Evolutionary conservation across 2,797 vertebrate genomes (phyloP).

Genomic region (Sebastes hopkinsi): DNA sequence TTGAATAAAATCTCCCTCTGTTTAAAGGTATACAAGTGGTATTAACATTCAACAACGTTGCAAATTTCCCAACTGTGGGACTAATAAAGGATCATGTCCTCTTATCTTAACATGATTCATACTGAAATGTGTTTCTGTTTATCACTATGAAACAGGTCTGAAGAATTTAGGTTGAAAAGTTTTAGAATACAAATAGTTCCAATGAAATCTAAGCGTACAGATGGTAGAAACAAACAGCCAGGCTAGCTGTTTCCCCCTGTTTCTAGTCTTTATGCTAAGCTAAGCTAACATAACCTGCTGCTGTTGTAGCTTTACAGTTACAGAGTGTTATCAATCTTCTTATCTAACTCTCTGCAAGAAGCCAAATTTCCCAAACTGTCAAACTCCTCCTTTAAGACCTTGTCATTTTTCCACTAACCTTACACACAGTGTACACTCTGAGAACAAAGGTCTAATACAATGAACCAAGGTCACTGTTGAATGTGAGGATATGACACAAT

Average conservation of each 20-base stretch:
- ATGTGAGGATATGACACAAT: constrained; percentile 8
- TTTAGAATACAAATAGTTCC: no score
- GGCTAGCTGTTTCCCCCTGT: neutral
- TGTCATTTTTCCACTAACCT: neutral
- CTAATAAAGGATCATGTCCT: no score
- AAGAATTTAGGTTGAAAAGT: no score
- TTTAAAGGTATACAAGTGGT: no score
- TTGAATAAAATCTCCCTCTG: no score
- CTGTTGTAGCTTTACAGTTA: neutral
- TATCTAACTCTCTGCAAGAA: neutral
- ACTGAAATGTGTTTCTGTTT: neutral
- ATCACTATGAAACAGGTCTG: no score
- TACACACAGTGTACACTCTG: neutral
- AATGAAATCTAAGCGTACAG: no score
- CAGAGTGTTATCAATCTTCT: neutral
- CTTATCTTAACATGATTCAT: no score
- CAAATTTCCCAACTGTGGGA: no score
- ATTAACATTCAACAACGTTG: no score
- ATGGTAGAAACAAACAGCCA: neutral
- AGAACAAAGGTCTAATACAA: neutral
- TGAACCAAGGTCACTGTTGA: neutral
- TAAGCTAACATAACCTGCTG: neutral
- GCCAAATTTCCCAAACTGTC: neutral
- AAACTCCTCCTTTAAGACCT: neutral
- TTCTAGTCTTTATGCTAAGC: neutral